Conservation (phyloP, 2,113 vertebrate species). For the Apeltes quadracus region DNA sequence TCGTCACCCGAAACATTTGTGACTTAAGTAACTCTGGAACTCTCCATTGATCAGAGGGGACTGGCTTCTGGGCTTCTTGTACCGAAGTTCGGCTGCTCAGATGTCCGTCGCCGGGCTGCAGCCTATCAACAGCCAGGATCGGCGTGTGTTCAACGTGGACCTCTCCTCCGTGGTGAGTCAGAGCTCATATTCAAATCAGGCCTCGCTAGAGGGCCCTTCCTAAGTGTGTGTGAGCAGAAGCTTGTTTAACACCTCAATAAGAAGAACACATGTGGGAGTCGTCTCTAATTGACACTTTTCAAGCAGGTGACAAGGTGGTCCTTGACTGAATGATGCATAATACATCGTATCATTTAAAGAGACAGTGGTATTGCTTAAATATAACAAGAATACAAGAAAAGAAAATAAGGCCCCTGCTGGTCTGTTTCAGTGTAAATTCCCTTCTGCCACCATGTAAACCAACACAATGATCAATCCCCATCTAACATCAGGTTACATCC, state of each 20-base stretch:
- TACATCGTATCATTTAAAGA: slow-evolving; percentile 27
- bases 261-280: not conserved
- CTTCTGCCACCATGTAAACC: slow-evolving; percentile 14
- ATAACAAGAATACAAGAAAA: not conserved
- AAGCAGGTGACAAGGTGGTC: not conserved
- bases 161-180: slow-evolving; percentile 91
- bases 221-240: not conserved
- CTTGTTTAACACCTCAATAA: not conserved
- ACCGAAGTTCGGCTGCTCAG: slow-evolving; percentile 90
- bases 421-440: slow-evolving; percentile 31
- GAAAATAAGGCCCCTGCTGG: slow-evolving; percentile 47
- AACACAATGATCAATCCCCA: slow-evolving; percentile 9
- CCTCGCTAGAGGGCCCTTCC: not conserved
- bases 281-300: not conserved
- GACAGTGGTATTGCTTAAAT: slow-evolving; percentile 18
- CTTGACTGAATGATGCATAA: not conserved
- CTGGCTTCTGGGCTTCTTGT: slow-evolving; percentile 95
- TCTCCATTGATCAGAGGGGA: slow-evolving; percentile 84
- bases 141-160: slow-evolving; percentile 91
- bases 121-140: slow-evolving; percentile 86
- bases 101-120: slow-evolving; percentile 91
- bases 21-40: slow-evolving; percentile 21
- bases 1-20: not conserved
- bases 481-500: not conserved
- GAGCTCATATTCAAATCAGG: slow-evolving; percentile 7